Conservation (phyloP, 1,140 invertebrate genomes). For the Caenorhabditis remanei region DNA sequence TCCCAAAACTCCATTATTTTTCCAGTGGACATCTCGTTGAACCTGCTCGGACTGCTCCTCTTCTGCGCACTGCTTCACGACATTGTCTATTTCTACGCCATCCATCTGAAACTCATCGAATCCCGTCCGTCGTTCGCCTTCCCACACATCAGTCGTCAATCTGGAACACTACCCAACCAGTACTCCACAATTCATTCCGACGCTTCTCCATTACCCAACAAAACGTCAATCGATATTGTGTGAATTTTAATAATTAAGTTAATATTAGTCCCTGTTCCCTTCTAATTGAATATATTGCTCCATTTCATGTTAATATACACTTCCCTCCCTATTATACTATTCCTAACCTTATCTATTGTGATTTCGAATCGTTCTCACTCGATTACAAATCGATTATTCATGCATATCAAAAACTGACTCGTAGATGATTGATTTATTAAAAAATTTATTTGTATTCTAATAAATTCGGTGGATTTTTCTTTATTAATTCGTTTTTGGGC, state of each 20-base stretch:
- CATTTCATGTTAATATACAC: not conserved
- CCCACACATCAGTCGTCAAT: too few relatives aligned
- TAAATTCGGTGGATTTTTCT: conserved; percentile 2
- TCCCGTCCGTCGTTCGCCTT: not conserved
- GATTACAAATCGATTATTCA: conserved; percentile 43
- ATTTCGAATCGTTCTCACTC: too few relatives aligned
- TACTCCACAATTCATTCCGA: conserved; percentile 15
- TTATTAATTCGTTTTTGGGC: not conserved
- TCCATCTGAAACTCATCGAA: conserved; percentile 26
- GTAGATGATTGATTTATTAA: conserved; percentile 47
- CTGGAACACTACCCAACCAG: not conserved
- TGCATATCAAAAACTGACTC: not conserved
- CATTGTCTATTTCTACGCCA: conserved; percentile 28
- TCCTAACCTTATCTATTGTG: conserved; percentile 1
- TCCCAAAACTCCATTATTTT: not conserved
- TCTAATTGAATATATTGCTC: conserved; percentile 28
- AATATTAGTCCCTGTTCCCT: not conserved
- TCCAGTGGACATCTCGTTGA: conserved; percentile 41
- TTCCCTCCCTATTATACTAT: not conserved
- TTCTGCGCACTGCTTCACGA: conserved; percentile 32
- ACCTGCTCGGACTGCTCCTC: conserved; percentile 20
- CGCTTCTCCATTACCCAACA: not conserved
- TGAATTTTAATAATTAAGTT: not conserved
- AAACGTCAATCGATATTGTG: not conserved
- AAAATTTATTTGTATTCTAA: conserved; percentile 26